Conservation (phyloP, 1,140 invertebrate species). For the Parapsyche elsis region DNA sequence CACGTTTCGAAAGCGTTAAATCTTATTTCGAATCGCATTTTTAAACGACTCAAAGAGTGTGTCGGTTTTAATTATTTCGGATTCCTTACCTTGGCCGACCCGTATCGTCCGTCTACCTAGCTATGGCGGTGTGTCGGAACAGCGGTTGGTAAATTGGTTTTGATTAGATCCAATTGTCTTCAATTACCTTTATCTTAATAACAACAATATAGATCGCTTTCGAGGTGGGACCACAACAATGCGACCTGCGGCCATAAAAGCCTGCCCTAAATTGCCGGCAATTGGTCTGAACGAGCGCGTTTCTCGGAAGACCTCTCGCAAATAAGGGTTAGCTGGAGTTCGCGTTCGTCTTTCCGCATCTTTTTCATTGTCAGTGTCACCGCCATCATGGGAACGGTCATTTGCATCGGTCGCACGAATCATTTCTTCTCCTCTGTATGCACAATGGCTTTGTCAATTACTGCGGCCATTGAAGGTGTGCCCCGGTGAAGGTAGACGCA, state of each 20-base stretch:
- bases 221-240: constrained; percentile 36
- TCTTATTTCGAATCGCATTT: no score
- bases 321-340: not conserved
- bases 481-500: constrained; percentile 48
- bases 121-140: constrained; percentile 32
- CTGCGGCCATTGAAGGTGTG: constrained; percentile 34
- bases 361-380: not conserved
- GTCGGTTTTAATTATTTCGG: not conserved
- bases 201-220: constrained; percentile 35
- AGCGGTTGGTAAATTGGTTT: constrained; percentile 53
- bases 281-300: constrained; percentile 36
- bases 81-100: constrained; percentile 37
- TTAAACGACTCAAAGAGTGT: no score
- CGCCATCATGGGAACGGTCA: constrained; percentile 16
- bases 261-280: constrained; percentile 44
- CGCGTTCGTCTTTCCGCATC: not conserved
- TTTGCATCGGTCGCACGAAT: constrained; percentile 3
- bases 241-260: constrained; percentile 35
- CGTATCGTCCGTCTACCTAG: constrained; percentile 26
- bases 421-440: not conserved
- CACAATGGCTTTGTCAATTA: constrained; percentile 37
- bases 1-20: not conserved
- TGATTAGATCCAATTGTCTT: constrained; percentile 54
- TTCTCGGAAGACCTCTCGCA: not conserved
- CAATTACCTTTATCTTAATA: constrained; percentile 56